Conservation (phyloP, 2,113 vertebrate genomes). For the Camelus dromedarius region DNA sequence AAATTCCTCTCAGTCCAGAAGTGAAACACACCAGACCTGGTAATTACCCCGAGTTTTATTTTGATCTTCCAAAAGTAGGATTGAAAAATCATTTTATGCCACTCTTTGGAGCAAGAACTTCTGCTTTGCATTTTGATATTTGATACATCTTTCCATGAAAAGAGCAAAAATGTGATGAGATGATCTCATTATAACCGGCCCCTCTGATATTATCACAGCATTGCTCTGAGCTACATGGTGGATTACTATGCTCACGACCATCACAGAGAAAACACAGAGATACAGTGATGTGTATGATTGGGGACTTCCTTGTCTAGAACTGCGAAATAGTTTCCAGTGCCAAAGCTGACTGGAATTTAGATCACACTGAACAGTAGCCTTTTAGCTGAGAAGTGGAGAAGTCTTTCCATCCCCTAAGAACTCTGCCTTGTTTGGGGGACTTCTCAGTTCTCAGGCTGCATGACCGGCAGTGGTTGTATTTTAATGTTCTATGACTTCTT, state of each 20-base stretch:
- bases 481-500: background rate
- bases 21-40: constrained; percentile 73
- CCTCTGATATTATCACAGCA: background rate
- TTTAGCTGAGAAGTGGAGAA: constrained; percentile 3
- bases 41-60: constrained; percentile 71
- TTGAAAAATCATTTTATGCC: constrained; percentile 47
- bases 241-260: background rate
- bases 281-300: background rate
- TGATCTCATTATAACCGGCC: constrained; percentile 22
- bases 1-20: constrained; percentile 74
- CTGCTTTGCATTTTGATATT: constrained; percentile 42
- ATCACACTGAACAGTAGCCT: background rate
- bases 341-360: constrained; percentile 43
- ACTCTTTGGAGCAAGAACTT: constrained; percentile 36
- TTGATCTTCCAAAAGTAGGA: background rate
- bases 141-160: constrained; percentile 53
- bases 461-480: background rate
- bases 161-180: constrained; percentile 23
- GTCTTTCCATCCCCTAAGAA: constrained; percentile 14
- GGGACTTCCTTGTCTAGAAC: constrained; percentile 33
- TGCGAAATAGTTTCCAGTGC: constrained; percentile 54
- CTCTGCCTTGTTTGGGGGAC: background rate
- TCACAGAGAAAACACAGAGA: constrained; percentile 42
- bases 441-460: background rate
- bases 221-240: background rate